A percentile compares a stretch with the other conserved stretches of the same genome.
These are phyloP conservation scores for Coracopsis vasa DNA, from an alignment of 2,113 vertebrate genomes.

Conservation along the genomic window DNA sequence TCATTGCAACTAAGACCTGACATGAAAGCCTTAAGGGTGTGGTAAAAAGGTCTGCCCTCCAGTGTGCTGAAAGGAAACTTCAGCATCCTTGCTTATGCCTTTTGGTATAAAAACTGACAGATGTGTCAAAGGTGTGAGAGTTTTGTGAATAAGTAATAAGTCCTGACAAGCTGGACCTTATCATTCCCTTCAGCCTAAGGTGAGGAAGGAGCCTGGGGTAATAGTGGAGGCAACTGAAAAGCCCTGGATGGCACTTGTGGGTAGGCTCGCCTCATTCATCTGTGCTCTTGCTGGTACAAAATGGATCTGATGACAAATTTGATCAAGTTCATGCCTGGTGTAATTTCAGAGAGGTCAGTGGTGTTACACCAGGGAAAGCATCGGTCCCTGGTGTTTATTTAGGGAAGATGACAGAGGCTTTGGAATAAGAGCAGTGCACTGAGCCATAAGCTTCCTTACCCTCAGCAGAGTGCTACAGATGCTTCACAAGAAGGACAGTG, in stretches of 20 bases:
- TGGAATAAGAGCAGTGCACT: neutral
- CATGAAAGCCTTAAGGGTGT: conserved; percentile 65
- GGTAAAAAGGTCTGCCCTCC: conserved; percentile 68
- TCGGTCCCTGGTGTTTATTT: conserved; percentile 22
- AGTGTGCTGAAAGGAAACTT: conserved; percentile 65
- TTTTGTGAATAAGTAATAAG: conserved; percentile 73
- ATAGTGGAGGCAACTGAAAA: conserved; percentile 51
- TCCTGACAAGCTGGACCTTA: conserved; percentile 79
- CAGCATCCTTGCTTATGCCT: conserved; percentile 69
- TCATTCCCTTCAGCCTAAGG: conserved; percentile 75
- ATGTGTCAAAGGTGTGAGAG: conserved; percentile 78
- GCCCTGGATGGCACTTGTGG: conserved; percentile 38
- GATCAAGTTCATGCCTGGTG: conserved; percentile 54
- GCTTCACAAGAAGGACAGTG: conserved; percentile 11
- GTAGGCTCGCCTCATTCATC: neutral
- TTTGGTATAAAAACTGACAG: conserved; percentile 80
- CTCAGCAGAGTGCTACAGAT: neutral
- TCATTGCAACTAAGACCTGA: conserved; percentile 51
- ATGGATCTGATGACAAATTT: conserved; percentile 48
- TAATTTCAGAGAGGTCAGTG: conserved; percentile 49
- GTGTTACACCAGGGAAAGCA: conserved; percentile 16
- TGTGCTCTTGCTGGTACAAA: conserved; percentile 45
- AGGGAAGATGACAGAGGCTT: neutral
- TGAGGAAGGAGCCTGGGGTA: conserved; percentile 63
- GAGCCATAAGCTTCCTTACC: conserved; percentile 33